Percentiles rank a stretch among this genome's conserved stretches.
These are phyloP conservation scores for Allygus modestus DNA, from an alignment of 2,888 invertebrate genomes.

Conservation along the genomic window DNA sequence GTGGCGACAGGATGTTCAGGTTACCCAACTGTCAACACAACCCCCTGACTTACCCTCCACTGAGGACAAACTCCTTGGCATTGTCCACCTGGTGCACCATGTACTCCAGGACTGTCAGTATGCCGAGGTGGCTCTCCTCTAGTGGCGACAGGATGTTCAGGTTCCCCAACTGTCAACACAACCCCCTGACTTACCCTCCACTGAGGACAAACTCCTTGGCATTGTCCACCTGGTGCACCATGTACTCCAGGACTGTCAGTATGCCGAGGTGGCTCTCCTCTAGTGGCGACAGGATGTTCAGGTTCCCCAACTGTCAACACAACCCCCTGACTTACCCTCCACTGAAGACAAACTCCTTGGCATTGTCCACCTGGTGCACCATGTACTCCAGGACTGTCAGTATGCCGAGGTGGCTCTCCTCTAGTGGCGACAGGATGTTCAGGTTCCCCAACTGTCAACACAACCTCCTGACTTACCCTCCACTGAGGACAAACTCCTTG, in stretches of 20 bases:
- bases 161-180: constrained; percentile 71
- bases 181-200: no score
- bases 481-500: no score
- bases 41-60: no score
- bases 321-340: constrained; percentile 80
- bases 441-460: background rate
- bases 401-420: constrained; percentile 17
- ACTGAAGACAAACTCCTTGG: constrained; percentile 81
- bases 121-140: constrained; percentile 2
- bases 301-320: constrained; percentile 39
- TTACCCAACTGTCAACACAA: constrained; percentile 71
- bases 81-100: no score
- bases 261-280: constrained; percentile 13
- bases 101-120: constrained; percentile 80
- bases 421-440: background rate
- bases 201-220: no score
- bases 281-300: background rate
- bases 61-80: no score
- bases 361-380: constrained; percentile 89
- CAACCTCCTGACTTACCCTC: no score
- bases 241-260: constrained; percentile 78
- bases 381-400: constrained; percentile 81
- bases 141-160: background rate
- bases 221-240: no score
- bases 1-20: background rate